Evolutionary conservation across 2,888 invertebrate genomes (phyloP), one percentile per base, ranked within the genome.

Genomic region (Diaprepes abbreviatus): DNA sequence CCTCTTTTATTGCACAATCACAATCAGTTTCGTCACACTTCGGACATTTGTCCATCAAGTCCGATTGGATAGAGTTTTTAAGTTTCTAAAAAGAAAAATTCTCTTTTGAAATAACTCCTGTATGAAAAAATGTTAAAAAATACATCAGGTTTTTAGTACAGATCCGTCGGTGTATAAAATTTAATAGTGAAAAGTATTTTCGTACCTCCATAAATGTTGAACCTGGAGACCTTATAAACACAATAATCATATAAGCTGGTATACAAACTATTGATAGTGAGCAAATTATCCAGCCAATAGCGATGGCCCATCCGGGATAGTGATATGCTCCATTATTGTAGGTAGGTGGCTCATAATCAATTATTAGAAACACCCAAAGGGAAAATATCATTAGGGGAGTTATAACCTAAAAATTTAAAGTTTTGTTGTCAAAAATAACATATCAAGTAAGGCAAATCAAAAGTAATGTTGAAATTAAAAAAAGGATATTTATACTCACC

Each of bases 281-380:
- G 0, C 95, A 92, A 73, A 96, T 92, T 75, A 89, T 86, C 96
- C 96, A 96, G 43, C 96, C 96, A 58, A 96, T 85, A 12, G 88
- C 90, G 77, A 93, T 92, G 19, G 94, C 93, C 95, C 96, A 96
- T 66, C 86, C 85, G 0, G 96, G 96, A 83, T 94, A 96, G 58
- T 85, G 85, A 79, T 93, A 93, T 64, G 87, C 87, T 68, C 93
- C 93, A 78, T 93, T 93, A 75, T 93, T 91, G 82, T 95, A 94
- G 28, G 91, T 92, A 7, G 95, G 94, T 48, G 93, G 92, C 77
- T 92, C 90, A 83, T 96, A 96, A 84, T 95, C 95, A 65, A 95
- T 92, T 80, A 96, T 86, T 78, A 94, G 93, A 78, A 95, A 93
- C 64, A 96, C 90, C 95, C 95, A 95, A 59, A 96, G 89, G 14